phyloP scores from a whole-genome alignment of 2,113 vertebrate species.

The Paralichthys olivaceus region DNA sequence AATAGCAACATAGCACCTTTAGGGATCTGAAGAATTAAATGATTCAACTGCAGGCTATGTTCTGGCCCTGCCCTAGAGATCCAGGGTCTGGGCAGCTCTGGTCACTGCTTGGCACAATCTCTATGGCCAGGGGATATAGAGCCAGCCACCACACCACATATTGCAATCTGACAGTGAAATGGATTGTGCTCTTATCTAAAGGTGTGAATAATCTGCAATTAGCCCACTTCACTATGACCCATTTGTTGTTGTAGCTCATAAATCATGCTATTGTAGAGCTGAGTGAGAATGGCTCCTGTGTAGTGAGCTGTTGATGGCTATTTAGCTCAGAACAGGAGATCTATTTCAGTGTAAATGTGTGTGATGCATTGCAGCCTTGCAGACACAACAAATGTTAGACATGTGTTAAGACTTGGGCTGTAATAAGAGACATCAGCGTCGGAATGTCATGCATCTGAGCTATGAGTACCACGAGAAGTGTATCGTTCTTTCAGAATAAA shows the following conservation, averaged over 20 bases:
- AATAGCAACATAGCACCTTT: background rate
- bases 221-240: constrained; percentile 21
- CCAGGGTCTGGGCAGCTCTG: constrained; percentile 27
- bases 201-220: constrained; percentile 37
- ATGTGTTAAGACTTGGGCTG: constrained; percentile 13
- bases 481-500: background rate
- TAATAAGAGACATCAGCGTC: constrained; percentile 22
- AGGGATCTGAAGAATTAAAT: background rate
- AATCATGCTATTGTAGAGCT: background rate
- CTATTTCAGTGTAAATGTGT: background rate
- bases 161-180: constrained; percentile 17
- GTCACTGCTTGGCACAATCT: constrained; percentile 26
- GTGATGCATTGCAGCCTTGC: background rate
- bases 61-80: constrained; percentile 8
- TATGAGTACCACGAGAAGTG: constrained; percentile 46
- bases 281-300: background rate
- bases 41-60: constrained; percentile 9
- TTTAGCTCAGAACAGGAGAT: background rate
- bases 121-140: constrained; percentile 1
- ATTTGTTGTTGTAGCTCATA: constrained; percentile 24
- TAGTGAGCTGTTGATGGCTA: constrained; percentile 6
- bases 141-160: constrained; percentile 13
- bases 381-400: constrained; percentile 29
- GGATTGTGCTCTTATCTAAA: constrained; percentile 4
- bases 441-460: constrained; percentile 51